A percentile compares a stretch with the other conserved stretches of the same genome.
These are phyloP conservation scores for Uria lomvia DNA, from an alignment of 2,113 vertebrate genomes.

Conservation along the genomic window DNA sequence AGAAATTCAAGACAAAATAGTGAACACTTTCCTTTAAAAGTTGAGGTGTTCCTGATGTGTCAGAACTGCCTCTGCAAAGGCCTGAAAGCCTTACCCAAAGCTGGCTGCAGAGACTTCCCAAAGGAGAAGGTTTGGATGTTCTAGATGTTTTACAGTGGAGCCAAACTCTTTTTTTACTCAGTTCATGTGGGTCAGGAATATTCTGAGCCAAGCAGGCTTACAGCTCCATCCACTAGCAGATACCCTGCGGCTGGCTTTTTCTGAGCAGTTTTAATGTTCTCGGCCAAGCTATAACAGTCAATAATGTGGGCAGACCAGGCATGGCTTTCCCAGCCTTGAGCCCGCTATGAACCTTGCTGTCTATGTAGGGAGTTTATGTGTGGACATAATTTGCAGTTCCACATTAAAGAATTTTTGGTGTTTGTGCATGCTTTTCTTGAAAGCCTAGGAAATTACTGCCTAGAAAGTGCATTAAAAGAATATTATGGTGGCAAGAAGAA, in stretches of 20 bases:
- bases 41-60: not conserved
- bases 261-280: not conserved
- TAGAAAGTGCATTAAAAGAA: not conserved
- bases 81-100: not conserved
- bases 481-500: not conserved
- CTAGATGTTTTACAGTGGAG: not conserved
- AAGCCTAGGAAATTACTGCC: not conserved
- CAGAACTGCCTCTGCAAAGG: not conserved
- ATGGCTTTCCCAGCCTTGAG: slow-evolving; percentile 18
- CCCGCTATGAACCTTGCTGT: not conserved
- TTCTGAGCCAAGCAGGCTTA: not conserved
- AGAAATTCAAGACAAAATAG: not conserved
- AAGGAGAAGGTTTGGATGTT: not conserved
- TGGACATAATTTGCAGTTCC: not conserved
- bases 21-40: not conserved
- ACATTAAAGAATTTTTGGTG: not conserved
- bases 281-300: not conserved
- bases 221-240: not conserved
- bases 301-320: not conserved
- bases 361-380: not conserved
- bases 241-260: not conserved
- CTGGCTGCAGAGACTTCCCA: not conserved
- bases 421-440: not conserved
- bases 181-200: not conserved
- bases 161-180: not conserved